Base-by-base conservation (phyloP, 2,113 vertebrate species). In the Hyaena hyaena region DNA sequence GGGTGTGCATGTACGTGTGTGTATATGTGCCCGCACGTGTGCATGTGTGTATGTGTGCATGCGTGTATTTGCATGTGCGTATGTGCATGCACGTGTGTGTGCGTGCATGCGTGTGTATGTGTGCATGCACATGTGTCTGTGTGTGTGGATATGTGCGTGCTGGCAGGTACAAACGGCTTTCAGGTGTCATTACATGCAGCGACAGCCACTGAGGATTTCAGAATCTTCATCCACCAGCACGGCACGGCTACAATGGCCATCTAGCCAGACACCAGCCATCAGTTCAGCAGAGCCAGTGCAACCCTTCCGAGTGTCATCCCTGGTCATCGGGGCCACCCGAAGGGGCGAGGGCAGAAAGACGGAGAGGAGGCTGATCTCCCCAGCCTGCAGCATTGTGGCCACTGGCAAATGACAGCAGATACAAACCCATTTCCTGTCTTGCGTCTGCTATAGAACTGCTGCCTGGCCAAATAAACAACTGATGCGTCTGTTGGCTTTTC, bases 301-400 rank as follows among this genome's bases (percentile, higher is more conserved):
- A 63, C 7, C 50, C 50, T 61, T 21, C 24, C 0, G n/a, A 63
- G 2, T 4, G 0, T 7, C n/a, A 24, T 43, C 83, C 7, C 8
- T 10, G 82, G 45, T n/a, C 23, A 3, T 1, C 23, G 16, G 33
- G 17, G 8, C 11, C 4, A 35, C 55, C 10, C 45, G 5, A 53
- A 21, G 33, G 10, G 33, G 10, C 4, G 1, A 35, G 23, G 14
- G 45, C 12, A 1, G 73, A 50, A 7, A 35, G 35, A 65, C 50
- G 17, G 35, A 71, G 17, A 88, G 73, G 15, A n/a, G 1, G 5
- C 50, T 2, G 10, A 14, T 33, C 0, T 10, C 4, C 21, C 33
- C 1, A 17, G 0, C 7, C 4, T 1, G 15, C 3, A 4, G 17
- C 81, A 12, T 17, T 3, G 2, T 3, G 2, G 39, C 63, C 58